Evolutionary conservation across 2,888 invertebrate genomes (phyloP), one percentile per base, ranked within the genome.

Genomic region (Zygothrica quintamaculata): DNA sequence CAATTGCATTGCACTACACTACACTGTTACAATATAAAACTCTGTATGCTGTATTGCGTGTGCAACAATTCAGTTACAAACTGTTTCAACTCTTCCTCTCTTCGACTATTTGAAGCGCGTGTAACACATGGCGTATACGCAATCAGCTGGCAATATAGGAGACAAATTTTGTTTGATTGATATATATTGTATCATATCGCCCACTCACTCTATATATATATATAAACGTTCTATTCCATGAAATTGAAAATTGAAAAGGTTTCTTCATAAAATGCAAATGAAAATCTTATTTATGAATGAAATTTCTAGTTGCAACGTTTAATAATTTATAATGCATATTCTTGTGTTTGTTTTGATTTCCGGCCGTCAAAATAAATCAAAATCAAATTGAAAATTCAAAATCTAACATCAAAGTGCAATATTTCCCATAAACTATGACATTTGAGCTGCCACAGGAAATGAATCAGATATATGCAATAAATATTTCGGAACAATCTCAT

Each of bases 361-460:
- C 84, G 76, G 39, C 44, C 53, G 50, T 61, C 64, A 37, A 67
- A 64, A 67, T 61, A 68, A 66, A 81, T 70, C 59, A 74, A 67
- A n/a, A n/a, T n/a, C n/a, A n/a, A n/a, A n/a, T n/a, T n/a, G n/a
- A n/a, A n/a, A n/a, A n/a, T n/a, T n/a, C n/a, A n/a, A n/a, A 68
- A 61, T 55, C 11, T 15, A 50, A 77, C 72, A 72, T 84, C 85
- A 84, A 84, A 77, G 81, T 43, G 59, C 50, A 62, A 48, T 34
- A 50, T 55, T 48, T 52, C 31, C 31, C 48, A 33, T 37, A 16
- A 22, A 56, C 39, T 46, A 43, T 60, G 71, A 80, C 64, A 85
- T 79, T 73, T 60, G 69, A 68, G 67, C 62, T 52, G 62, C 16
- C 46, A 58, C 57, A 62, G 86, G 84, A 86, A 84, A 65, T 85